Conservation (phyloP, 2,113 vertebrate genomes). For the Felis catus region DNA sequence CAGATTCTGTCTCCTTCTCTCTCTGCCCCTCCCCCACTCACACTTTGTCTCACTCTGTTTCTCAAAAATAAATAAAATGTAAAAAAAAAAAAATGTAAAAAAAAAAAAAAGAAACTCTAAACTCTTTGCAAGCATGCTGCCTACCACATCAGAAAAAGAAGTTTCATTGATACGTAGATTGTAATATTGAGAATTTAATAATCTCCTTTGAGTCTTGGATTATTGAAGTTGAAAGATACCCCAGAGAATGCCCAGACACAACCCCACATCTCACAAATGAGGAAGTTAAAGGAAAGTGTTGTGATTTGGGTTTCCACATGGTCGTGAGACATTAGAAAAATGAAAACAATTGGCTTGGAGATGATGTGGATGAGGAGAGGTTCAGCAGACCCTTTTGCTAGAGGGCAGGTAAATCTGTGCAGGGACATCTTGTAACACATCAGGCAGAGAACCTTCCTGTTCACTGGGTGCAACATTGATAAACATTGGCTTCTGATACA, state of each 20-base stretch:
- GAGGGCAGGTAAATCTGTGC: neutral
- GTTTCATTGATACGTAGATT: neutral
- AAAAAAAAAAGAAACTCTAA: neutral
- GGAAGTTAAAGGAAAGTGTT: constrained; percentile 12
- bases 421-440: neutral
- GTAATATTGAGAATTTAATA: constrained; percentile 3
- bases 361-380: neutral
- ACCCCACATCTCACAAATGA: constrained; percentile 35
- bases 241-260: constrained; percentile 11
- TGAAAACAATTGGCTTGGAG: constrained; percentile 3
- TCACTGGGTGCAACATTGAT: neutral
- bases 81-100: too few relatives aligned
- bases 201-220: neutral
- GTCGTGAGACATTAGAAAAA: constrained; percentile 2
- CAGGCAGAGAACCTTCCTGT: neutral
- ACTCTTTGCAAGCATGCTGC: neutral
- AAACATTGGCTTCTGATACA: neutral
- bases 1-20: too few relatives aligned
- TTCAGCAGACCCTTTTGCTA: neutral
- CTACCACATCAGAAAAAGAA: constrained; percentile 23
- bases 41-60: too few relatives aligned
- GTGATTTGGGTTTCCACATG: neutral
- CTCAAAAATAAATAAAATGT: too few relatives aligned
- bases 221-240: constrained; percentile 26
- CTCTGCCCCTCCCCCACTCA: too few relatives aligned